These are phyloP conservation scores for Ditylenchus dipsaci DNA, from an alignment of 1,140 invertebrate species.

Conservation along the genomic window DNA sequence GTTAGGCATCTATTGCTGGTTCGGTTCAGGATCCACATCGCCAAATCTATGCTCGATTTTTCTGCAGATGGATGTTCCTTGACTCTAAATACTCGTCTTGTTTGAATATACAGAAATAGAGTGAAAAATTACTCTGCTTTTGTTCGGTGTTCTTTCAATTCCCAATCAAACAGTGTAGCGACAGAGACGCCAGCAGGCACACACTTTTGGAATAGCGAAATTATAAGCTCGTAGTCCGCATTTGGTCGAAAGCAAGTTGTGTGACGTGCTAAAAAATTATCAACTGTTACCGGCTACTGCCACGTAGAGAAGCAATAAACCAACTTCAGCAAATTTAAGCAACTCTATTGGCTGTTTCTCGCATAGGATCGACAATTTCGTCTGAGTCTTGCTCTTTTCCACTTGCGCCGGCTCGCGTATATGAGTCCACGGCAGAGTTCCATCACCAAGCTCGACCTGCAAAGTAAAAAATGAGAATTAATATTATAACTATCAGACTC, in stretches of 20 bases:
- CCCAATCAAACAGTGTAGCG: constrained; percentile 4
- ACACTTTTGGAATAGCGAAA: not conserved
- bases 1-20: too few species aligned
- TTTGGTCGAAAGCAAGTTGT: constrained; percentile 2
- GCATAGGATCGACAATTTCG: not conserved
- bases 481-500: not conserved
- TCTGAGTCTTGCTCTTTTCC: not conserved
- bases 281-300: not conserved
- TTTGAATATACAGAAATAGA: too few species aligned
- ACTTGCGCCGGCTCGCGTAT: constrained; percentile 1
- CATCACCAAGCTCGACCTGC: constrained; percentile 7
- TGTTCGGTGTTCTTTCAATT: not conserved
- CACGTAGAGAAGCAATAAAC: not conserved
- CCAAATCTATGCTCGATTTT: too few species aligned
- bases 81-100: not conserved
- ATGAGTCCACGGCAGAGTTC: constrained; percentile 8
- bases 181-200: not conserved
- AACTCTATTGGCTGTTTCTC: constrained; percentile 2
- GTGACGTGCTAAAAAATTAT: not conserved
- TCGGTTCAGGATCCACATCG: too few species aligned
- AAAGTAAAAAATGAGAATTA: not conserved
- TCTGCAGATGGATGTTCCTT: not conserved
- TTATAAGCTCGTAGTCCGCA: constrained; percentile 2
- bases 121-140: too few species aligned
- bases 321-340: not conserved